Evolutionary conservation across 2,888 invertebrate species (phyloP), one percentile per base, ranked within the genome.

Genomic region (Caenorhabditis angaria): DNA sequence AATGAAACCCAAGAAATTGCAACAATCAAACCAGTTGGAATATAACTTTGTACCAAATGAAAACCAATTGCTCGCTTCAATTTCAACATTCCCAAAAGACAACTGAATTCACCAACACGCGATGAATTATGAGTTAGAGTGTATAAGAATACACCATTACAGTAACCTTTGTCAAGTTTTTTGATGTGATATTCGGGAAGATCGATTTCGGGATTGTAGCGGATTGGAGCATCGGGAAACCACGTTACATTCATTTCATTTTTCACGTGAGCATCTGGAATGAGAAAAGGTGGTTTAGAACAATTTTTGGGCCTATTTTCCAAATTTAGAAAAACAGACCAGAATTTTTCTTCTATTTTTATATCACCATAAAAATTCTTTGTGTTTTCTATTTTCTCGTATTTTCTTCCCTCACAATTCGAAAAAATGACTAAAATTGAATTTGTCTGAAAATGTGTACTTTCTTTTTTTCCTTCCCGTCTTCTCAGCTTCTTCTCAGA

Each of bases 51-150:
- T 24, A 65, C 90, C 74, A 90, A 82, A 82, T 90, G 90, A 81
- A 89, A 90, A n/a, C 90, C 90, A 22, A 90, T 89, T 14, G 90
- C 89, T n/a, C 90, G 87, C 60, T 89, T 88, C 76, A 90, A 83
- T 73, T 77, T 64, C 50, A 84, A 70, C 72, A 80, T 76, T 28
- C 82, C 84, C 51, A 80, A 57, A 5, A 84, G 69, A 59, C 84
- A 84, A 18, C 79, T 73, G 60, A 83, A 84, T 58, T 82, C 79
- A 1, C 80, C 82, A 24, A 83, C 76, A 64, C 83, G 47, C 28
- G 75, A 77, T 1, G 81, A 81, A 56, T 82, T 82, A 41, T 82
- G 79, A 4, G 84, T 84, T 27, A 84, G 66, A 0, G 82, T 82
- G 63, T 84, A 84, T 54, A 81, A 73, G 51, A 83, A 84, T 2